Percentiles rank a stretch among this genome's conserved stretches.
phyloP scores from a whole-genome alignment of 2,888 invertebrate genomes.

The Latrodectus elegans region DNA sequence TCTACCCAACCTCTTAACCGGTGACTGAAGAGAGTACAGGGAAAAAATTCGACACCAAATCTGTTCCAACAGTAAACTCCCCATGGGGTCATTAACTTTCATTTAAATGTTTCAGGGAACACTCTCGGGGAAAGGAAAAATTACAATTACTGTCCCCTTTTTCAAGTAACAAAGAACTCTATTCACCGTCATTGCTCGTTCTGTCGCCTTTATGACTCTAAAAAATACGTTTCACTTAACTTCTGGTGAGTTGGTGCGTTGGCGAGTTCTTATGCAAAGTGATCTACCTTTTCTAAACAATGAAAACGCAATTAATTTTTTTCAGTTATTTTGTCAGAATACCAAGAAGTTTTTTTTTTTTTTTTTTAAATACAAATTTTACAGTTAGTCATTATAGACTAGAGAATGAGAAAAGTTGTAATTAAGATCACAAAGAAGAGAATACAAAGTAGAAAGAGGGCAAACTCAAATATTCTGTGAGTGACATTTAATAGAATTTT shows the following conservation, averaged over 20 bases:
- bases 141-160: conserved; percentile 25
- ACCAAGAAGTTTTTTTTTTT: background rate
- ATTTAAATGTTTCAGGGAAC: conserved; percentile 61
- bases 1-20: conserved; percentile 46
- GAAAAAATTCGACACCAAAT: conserved; percentile 51
- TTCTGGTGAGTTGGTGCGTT: conserved; percentile 38
- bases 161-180: conserved; percentile 34
- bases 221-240: conserved; percentile 31
- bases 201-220: conserved; percentile 42
- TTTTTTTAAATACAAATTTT: too few relatives aligned
- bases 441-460: background rate
- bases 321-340: background rate
- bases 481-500: too few relatives aligned
- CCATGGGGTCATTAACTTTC: conserved; percentile 59
- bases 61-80: conserved; percentile 40
- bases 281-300: conserved; percentile 17
- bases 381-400: background rate
- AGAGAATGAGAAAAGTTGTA: background rate
- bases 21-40: conserved; percentile 6
- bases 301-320: conserved; percentile 38
- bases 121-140: conserved; percentile 31
- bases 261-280: conserved; percentile 7
- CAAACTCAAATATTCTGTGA: background rate
- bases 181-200: conserved; percentile 52
- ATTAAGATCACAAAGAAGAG: background rate